Percentiles rank a stretch among this genome's conserved stretches.
Evolutionary conservation across 2,888 invertebrate genomes (phyloP).

Genomic region (Rhorus exstirpatorius): DNA sequence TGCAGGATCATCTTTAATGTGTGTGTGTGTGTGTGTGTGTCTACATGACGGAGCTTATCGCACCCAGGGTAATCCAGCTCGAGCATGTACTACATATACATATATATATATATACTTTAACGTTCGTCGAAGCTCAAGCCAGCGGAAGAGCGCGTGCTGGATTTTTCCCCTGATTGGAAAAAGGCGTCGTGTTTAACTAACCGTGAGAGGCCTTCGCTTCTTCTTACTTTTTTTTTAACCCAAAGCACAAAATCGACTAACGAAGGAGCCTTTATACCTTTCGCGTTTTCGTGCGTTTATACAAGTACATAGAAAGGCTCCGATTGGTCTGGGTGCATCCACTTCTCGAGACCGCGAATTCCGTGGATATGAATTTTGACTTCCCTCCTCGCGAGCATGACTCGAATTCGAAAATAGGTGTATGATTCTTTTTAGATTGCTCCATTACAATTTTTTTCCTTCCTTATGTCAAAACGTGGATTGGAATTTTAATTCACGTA

Average conservation of each 20-base stretch:
- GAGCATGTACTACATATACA: not conserved
- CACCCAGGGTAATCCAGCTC: not conserved
- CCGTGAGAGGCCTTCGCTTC: slow-evolving; percentile 76
- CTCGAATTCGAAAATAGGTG: slow-evolving; percentile 37
- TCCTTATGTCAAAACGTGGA: not conserved
- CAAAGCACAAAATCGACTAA: slow-evolving; percentile 79
- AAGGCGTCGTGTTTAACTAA: slow-evolving; percentile 81
- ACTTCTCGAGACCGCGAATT: slow-evolving; percentile 21
- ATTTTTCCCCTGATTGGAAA: slow-evolving; percentile 79
- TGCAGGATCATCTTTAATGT: too few relatives aligned
- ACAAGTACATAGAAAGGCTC: slow-evolving; percentile 74
- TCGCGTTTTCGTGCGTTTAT: slow-evolving; percentile 69
- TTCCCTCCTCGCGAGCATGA: slow-evolving; percentile 18
- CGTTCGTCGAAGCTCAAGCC: slow-evolving; percentile 59
- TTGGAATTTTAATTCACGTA: too few relatives aligned
- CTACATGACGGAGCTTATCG: not conserved
- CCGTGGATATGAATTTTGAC: slow-evolving; percentile 26
- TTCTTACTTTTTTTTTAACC: slow-evolving; percentile 73
- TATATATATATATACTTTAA: not conserved
- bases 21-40: too few relatives aligned
- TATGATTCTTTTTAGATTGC: not conserved
- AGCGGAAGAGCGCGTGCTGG: slow-evolving; percentile 66
- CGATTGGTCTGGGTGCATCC: slow-evolving; percentile 48
- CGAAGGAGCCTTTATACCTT: slow-evolving; percentile 73
- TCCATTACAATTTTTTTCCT: not conserved